phyloP scores from a whole-genome alignment of 2,888 invertebrate genomes.

The Andrena bicolor region DNA sequence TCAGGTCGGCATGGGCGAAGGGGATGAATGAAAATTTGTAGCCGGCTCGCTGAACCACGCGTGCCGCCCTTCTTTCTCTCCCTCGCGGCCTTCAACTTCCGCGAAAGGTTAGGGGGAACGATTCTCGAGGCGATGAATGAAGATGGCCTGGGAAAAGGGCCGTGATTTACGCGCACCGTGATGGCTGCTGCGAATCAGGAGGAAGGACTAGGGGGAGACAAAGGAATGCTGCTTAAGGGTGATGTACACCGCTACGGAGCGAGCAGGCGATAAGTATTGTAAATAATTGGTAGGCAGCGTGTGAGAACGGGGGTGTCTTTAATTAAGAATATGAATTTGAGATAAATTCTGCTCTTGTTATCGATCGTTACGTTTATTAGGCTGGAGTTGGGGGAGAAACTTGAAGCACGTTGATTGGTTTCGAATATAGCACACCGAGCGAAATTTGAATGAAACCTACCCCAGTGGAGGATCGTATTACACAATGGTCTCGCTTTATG shows the following conservation, averaged over 20 bases:
- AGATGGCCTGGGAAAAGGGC: conserved; percentile 17
- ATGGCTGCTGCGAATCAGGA: background rate
- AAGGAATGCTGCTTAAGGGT: conserved; percentile 14
- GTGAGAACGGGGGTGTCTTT: too few species aligned
- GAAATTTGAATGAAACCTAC: background rate
- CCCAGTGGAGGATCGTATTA: background rate
- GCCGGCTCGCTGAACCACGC: conserved; percentile 34
- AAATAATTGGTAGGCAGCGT: too few species aligned
- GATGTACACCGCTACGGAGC: background rate
- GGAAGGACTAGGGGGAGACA: background rate
- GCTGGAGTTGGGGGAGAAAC: too few species aligned
- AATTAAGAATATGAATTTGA: too few species aligned
- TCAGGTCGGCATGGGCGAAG: conserved; percentile 26
- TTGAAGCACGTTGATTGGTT: background rate
- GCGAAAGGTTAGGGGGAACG: background rate
- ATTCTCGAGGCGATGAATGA: conserved; percentile 25
- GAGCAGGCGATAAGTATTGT: background rate
- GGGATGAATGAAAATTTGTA: conserved; percentile 60
- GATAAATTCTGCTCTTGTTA: too few species aligned
- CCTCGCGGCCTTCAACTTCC: conserved; percentile 6
- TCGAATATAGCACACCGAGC: background rate
- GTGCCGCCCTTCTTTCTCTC: conserved; percentile 6
- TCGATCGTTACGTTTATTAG: too few species aligned
- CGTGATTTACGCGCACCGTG: background rate
- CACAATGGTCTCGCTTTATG: background rate